Evolutionary conservation across 2,113 vertebrate species (phyloP).

Genomic region (Meriones unguiculatus): DNA sequence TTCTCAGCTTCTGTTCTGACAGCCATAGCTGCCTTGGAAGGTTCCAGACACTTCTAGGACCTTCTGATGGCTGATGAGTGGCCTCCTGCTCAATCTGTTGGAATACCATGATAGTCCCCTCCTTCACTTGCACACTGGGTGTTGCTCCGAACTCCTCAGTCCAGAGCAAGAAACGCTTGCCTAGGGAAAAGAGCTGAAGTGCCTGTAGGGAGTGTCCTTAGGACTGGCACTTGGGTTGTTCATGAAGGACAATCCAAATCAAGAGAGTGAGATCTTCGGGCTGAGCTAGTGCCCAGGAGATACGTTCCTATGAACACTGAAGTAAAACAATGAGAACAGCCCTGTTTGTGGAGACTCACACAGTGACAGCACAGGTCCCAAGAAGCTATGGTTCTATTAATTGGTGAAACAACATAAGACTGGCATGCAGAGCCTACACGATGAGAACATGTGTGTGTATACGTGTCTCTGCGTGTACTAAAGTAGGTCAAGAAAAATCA

Average conservation of each 20-base stretch:
- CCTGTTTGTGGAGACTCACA: not conserved
- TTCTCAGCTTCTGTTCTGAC: not conserved
- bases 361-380: not conserved
- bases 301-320: not conserved
- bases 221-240: not conserved
- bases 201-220: rapidly evolving
- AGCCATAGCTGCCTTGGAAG: not conserved
- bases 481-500: not conserved
- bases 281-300: not conserved
- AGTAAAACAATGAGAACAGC: not conserved
- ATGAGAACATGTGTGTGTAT: not conserved
- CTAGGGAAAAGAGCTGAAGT: not conserved
- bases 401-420: not conserved
- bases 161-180: not conserved
- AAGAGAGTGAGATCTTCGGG: not conserved
- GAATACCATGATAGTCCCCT: not conserved
- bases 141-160: not conserved
- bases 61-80: not conserved
- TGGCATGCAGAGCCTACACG: not conserved
- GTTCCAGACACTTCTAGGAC: not conserved
- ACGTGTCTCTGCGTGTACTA: not conserved
- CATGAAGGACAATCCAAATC: not conserved
- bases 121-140: not conserved
- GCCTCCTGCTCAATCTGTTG: not conserved
- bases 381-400: not conserved